phyloP scores from a whole-genome alignment of 2,888 invertebrate species.

The Sarcophaga caerulescens region DNA sequence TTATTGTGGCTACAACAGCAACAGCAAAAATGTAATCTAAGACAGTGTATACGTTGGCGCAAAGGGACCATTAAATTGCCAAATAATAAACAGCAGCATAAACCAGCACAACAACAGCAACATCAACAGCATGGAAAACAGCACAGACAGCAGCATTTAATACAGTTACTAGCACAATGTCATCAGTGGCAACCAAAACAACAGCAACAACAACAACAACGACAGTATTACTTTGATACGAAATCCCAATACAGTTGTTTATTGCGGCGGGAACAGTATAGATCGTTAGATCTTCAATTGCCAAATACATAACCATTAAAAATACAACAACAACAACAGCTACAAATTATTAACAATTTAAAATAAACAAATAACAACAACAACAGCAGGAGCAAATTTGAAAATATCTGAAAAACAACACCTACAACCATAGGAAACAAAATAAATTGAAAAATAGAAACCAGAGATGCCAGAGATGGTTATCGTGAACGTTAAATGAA shows the following conservation, averaged over 20 bases:
- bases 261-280: constrained; percentile 43
- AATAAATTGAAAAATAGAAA: not conserved
- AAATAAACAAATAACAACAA: constrained; percentile 11
- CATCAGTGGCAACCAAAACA: constrained; percentile 5
- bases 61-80: constrained; percentile 68
- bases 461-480: not conserved
- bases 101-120: constrained; percentile 10
- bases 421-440: constrained; percentile 4
- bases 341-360: constrained; percentile 37
- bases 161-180: not conserved
- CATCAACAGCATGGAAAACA: not conserved
- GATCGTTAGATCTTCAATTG: constrained; percentile 57
- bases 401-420: constrained; percentile 12
- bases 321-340: constrained; percentile 38
- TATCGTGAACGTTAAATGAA: not conserved
- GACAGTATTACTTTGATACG: constrained; percentile 49
- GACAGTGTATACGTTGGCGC: constrained; percentile 72
- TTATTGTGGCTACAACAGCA: constrained; percentile 70
- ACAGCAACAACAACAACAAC: constrained; percentile 31
- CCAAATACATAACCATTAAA: constrained; percentile 69
- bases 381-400: not conserved
- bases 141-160: constrained; percentile 8
- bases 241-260: constrained; percentile 55
- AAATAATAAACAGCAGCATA: constrained; percentile 66
- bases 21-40: constrained; percentile 63